A percentile compares a stretch with the other conserved stretches of the same genome.
These are phyloP conservation scores for Calycopis cecrops DNA, from an alignment of 1,140 invertebrate species.

Conservation along the genomic window DNA sequence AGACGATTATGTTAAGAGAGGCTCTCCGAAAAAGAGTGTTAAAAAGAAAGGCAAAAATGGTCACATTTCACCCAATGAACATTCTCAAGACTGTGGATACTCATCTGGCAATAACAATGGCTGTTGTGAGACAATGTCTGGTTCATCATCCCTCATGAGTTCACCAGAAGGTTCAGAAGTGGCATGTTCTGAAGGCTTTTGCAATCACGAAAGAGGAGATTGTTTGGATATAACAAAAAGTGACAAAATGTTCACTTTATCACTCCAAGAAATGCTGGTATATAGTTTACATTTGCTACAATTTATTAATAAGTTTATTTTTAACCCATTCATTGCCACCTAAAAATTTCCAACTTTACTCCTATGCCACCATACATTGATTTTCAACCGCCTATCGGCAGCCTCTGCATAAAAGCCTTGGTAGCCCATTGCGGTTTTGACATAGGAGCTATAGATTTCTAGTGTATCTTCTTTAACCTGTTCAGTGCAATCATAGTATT, in stretches of 20 bases:
- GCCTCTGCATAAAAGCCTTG: no score
- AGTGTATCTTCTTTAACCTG: no score
- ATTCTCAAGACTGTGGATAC: conserved; percentile 89
- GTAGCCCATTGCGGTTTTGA: no score
- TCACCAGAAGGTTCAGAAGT: conserved; percentile 90
- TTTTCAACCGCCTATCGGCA: no score
- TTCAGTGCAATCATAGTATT: no score
- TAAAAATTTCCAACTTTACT: no score
- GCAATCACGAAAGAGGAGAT: conserved; percentile 82
- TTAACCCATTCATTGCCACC: no score
- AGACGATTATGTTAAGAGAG: conserved; percentile 45
- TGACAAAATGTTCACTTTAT: conserved; percentile 71
- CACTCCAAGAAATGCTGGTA: conserved; percentile 83
- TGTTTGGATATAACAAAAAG: conserved; percentile 68
- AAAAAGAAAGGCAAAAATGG: conserved; percentile 59
- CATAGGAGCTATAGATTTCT: no score
- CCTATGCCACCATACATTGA: no score
- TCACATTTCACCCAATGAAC: conserved; percentile 79
- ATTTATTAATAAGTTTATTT: no score
- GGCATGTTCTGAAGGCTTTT: conserved; percentile 88
- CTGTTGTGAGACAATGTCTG: conserved; percentile 77
- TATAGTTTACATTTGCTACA: no score
- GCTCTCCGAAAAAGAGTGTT: conserved; percentile 47
- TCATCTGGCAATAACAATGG: conserved; percentile 85
- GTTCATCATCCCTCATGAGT: conserved; percentile 82